These are phyloP conservation scores for Opisthograptis luteolata DNA, from an alignment of 2,888 invertebrate genomes.

Conservation along the genomic window DNA sequence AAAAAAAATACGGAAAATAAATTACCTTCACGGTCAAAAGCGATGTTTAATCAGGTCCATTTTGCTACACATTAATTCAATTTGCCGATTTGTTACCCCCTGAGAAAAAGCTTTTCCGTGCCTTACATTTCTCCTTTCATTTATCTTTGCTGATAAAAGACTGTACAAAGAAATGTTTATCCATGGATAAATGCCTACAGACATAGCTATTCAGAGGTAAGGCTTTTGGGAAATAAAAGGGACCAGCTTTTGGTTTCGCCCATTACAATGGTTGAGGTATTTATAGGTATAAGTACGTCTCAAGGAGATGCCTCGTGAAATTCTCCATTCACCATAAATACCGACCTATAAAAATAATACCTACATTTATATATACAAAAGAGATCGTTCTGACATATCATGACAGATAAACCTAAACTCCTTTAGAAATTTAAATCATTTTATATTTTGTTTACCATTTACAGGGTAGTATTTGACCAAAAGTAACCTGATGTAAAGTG, in stretches of 20 bases:
- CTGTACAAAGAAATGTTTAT: conserved; percentile 16
- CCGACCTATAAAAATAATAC: too few species aligned
- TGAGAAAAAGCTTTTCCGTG: conserved; percentile 31
- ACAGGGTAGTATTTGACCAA: too few species aligned
- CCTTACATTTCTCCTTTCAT: conserved; percentile 32
- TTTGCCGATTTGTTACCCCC: conserved; percentile 44
- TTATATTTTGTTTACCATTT: too few species aligned
- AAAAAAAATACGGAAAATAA: too few species aligned
- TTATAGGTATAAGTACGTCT: background rate
- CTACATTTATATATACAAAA: too few species aligned
- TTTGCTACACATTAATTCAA: conserved; percentile 44
- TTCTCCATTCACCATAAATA: background rate
- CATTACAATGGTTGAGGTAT: background rate
- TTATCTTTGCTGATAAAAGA: conserved; percentile 28
- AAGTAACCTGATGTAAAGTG: too few species aligned
- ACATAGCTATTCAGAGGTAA: background rate
- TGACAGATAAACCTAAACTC: too few species aligned
- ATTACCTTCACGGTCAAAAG: too few species aligned
- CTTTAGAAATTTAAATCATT: too few species aligned
- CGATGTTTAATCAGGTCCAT: conserved; percentile 36
- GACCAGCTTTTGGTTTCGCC: background rate
- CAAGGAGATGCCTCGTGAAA: background rate
- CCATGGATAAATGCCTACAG: conserved; percentile 4
- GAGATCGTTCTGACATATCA: too few species aligned
- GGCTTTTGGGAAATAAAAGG: conserved; percentile 1